Evolutionary conservation across 2,888 invertebrate genomes (phyloP), one percentile per base, ranked within the genome.

Genomic region (Smittia aterrima): DNA sequence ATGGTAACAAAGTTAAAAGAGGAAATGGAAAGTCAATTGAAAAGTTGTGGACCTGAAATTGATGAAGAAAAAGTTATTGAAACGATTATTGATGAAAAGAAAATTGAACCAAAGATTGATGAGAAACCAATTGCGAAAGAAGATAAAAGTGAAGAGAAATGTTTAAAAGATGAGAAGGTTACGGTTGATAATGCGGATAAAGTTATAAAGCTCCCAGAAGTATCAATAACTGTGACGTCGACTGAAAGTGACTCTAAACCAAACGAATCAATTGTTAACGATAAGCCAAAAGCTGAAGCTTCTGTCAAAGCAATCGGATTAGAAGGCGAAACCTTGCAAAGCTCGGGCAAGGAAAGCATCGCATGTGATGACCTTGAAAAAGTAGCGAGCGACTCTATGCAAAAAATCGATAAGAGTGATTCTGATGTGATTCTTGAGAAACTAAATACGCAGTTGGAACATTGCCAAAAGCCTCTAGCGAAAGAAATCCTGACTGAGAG

Each of bases 361-460:
- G 58, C 9, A 22, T 13, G 9, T 24, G 27, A 4, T 40, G 72
- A 72, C 72, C 72, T 72, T 72, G 72, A 72, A 72, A 72, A 72
- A 54, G 13, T 3, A 22, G 11, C 22, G n/a, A 47, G n/a, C 47
- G 47, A 25, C 0, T 16, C 38, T 25, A 68, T 27, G 27, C 58
- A 40, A 62, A 72, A 72, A 72, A 72, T 62, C 72, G 72, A 72
- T 72, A 62, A 22, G 38, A 72, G 32, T 27, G 62, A 64, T 41
- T 47, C 64, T 16, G 74, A 47, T 66, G 25, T 20, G 11, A 54
- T 74, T 13, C 32, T 62, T 11, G 62, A 24, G 13, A 66, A 74
- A 20, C 74, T 66, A 24, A 64, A 74, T 66, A 41, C 66, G 64
- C 74, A 74, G 66, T 74, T 74, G 53, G 74, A 74, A 41, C 38